A percentile compares a stretch with the other conserved stretches of the same genome.
phyloP scores from a whole-genome alignment of 2,113 vertebrate species.

The Scalopus aquaticus region DNA sequence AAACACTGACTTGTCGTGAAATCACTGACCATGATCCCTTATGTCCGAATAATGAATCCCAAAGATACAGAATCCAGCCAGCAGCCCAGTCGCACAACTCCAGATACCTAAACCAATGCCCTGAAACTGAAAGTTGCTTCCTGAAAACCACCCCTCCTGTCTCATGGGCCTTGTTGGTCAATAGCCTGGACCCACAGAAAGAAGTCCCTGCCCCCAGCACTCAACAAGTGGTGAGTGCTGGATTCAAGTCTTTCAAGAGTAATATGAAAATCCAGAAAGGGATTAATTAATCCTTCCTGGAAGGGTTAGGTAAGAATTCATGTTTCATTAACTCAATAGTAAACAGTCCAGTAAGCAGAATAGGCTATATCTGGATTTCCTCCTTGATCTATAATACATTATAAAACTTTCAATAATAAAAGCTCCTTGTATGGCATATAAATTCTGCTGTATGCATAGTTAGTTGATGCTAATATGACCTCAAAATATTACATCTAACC shows the following conservation, averaged over 20 bases:
- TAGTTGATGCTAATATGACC: background rate
- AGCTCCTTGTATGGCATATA: background rate
- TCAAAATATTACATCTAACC: background rate
- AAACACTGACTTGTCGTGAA: background rate
- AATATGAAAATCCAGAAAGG: background rate
- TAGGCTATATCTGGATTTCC: background rate
- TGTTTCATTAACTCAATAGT: background rate
- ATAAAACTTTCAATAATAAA: background rate
- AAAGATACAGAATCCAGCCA: background rate
- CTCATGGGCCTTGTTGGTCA: background rate
- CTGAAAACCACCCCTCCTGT: background rate
- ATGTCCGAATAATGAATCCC: background rate
- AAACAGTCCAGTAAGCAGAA: background rate
- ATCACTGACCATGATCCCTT: background rate
- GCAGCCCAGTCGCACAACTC: background rate
- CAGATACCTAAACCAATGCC: background rate
- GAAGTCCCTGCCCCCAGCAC: background rate
- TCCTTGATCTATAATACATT: background rate
- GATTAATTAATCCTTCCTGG: background rate
- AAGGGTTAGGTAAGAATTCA: background rate
- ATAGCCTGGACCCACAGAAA: background rate
- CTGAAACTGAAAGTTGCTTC: background rate
- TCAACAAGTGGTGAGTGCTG: background rate
- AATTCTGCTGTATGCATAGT: background rate
- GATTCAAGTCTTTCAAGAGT: background rate